These are phyloP conservation scores for Zapornia atra DNA, from an alignment of 2,113 vertebrate genomes.

Conservation along the genomic window DNA sequence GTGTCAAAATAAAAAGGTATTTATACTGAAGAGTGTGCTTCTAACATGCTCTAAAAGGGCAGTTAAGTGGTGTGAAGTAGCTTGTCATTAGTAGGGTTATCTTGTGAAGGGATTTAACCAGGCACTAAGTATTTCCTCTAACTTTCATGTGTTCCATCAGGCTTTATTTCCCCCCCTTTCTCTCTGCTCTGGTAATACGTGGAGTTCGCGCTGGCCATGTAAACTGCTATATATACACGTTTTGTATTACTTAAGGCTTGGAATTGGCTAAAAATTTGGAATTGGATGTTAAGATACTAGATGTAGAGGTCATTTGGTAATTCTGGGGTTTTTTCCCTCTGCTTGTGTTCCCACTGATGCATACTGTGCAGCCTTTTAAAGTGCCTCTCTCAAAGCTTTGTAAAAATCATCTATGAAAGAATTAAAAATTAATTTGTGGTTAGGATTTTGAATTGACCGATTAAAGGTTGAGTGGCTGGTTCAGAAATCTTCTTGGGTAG, in stretches of 20 bases:
- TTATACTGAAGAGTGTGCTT: background rate
- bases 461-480: background rate
- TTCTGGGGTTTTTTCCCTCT: background rate
- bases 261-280: background rate
- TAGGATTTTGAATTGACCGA: conserved; percentile 26
- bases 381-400: conserved; percentile 45
- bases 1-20: background rate
- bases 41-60: background rate
- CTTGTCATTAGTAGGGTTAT: background rate
- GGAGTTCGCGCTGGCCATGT: background rate
- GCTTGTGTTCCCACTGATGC: conserved; percentile 33
- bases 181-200: background rate
- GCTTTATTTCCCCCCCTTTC: too few species aligned
- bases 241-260: background rate
- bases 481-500: background rate
- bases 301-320: background rate
- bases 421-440: conserved; percentile 75
- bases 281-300: background rate
- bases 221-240: background rate
- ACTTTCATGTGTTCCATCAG: background rate
- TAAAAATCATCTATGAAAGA: conserved; percentile 63
- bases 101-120: background rate
- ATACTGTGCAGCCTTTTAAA: conserved; percentile 46
- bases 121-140: background rate
- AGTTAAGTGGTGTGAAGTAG: background rate